Percentiles rank a stretch among this genome's conserved stretches.
phyloP scores from a whole-genome alignment of 2,888 invertebrate species.

The Eristalinus sepulchralis region DNA sequence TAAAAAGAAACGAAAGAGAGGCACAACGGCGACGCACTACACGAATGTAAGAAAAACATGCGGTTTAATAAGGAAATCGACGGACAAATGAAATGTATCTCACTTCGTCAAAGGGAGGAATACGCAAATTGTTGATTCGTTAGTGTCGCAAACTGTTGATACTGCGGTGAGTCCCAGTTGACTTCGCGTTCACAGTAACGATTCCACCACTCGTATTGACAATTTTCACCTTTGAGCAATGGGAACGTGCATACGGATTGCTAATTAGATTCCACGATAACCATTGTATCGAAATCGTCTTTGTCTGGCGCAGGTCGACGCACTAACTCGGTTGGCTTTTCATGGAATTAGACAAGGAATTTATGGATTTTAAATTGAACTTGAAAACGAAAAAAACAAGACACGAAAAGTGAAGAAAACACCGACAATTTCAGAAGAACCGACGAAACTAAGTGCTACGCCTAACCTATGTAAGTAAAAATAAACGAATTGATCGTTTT shows the following conservation, averaged over 20 bases:
- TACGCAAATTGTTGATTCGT: constrained; percentile 37
- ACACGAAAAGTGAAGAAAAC: constrained; percentile 11
- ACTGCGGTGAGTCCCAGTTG: constrained; percentile 8
- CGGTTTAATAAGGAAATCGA: constrained; percentile 40
- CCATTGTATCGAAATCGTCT: constrained; percentile 11
- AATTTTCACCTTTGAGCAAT: constrained; percentile 24
- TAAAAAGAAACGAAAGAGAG: neutral
- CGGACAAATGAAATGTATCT: constrained; percentile 24
- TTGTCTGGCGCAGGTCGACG: neutral
- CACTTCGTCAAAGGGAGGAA: constrained; percentile 5
- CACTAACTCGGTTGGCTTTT: neutral
- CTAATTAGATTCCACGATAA: constrained; percentile 33
- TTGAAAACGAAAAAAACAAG: neutral
- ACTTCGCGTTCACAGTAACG: constrained; percentile 49
- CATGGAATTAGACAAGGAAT: neutral
- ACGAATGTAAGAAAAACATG: constrained; percentile 31
- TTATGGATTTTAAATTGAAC: constrained; percentile 6
- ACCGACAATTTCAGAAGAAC: constrained; percentile 58
- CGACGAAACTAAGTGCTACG: constrained; percentile 55
- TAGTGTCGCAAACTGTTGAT: constrained; percentile 39
- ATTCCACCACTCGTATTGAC: constrained; percentile 32
- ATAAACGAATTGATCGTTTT: constrained; percentile 65
- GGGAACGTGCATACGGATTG: constrained; percentile 37
- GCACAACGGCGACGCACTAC: too few relatives aligned
- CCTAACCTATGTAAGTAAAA: constrained; percentile 46